These are phyloP conservation scores for Elegia similella DNA, from an alignment of 2,888 invertebrate genomes.

Conservation along the genomic window DNA sequence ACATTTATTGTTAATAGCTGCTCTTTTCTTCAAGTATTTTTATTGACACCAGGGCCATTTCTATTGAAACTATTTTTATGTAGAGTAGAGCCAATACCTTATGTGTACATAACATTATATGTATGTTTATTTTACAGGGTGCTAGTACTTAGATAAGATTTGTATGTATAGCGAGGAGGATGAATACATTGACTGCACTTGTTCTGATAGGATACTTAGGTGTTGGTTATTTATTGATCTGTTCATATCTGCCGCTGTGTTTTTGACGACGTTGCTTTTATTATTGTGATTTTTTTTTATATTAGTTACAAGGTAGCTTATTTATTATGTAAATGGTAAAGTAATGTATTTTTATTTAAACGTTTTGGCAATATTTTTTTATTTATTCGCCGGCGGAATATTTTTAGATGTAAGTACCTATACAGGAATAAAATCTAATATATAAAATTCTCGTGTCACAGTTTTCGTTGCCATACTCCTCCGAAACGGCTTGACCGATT, in stretches of 20 bases:
- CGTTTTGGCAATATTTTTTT: background rate
- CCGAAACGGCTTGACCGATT: too few species aligned
- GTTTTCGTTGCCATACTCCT: too few species aligned
- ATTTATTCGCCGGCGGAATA: background rate
- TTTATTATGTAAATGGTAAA: background rate
- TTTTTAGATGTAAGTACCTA: background rate
- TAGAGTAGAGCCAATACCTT: constrained; percentile 52
- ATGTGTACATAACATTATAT: constrained; percentile 54
- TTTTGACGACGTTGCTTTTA: constrained; percentile 9
- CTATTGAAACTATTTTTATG: constrained; percentile 23
- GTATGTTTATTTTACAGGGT: constrained; percentile 70
- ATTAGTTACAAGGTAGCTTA: background rate
- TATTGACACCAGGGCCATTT: constrained; percentile 29
- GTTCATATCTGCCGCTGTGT: background rate
- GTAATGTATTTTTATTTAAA: background rate
- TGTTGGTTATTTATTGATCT: constrained; percentile 19
- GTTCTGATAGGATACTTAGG: constrained; percentile 20
- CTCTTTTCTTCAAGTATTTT: background rate
- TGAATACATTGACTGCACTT: constrained; percentile 49
- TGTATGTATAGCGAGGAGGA: constrained; percentile 38
- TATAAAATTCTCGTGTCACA: too few species aligned
- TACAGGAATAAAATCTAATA: too few species aligned
- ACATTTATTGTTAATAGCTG: background rate
- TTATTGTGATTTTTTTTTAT: background rate
- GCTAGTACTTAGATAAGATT: constrained; percentile 63